phyloP scores from a whole-genome alignment of 2,797 vertebrate species.

The Protosalanx chinensis region DNA sequence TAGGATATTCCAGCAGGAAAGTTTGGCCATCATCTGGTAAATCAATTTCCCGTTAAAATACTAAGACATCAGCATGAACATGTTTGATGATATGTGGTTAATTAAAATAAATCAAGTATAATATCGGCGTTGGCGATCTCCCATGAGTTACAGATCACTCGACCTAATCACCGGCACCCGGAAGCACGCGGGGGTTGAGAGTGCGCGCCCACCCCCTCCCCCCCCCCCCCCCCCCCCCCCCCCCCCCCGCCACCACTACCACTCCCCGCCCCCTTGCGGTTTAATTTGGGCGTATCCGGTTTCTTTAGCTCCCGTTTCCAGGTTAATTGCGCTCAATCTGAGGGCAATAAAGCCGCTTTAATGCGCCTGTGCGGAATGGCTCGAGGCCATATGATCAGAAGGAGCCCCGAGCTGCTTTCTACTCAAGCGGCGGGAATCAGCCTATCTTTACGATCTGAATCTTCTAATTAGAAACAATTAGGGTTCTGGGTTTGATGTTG shows the following conservation, averaged over 20 bases:
- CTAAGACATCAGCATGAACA: too few relatives aligned
- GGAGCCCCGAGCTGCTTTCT: slow-evolving; percentile 13
- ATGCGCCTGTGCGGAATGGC: slow-evolving; percentile 27
- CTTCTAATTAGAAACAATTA: background rate
- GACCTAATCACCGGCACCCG: slow-evolving; percentile 9
- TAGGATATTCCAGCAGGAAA: too few relatives aligned
- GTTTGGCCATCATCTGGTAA: too few relatives aligned
- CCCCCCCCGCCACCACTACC: slow-evolving; percentile 19
- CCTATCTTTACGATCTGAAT: background rate
- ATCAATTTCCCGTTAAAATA: too few relatives aligned
- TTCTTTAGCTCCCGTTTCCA: slow-evolving; percentile 48
- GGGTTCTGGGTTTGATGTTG: background rate
- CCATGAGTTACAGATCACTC: background rate
- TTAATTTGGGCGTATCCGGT: slow-evolving; percentile 34
- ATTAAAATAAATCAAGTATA: background rate
- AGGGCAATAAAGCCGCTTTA: slow-evolving; percentile 30
- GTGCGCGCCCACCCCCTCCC: too few relatives aligned
- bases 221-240: slow-evolving; percentile 18
- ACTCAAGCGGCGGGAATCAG: background rate
- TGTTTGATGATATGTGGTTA: background rate
- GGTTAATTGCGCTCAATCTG: slow-evolving; percentile 51
- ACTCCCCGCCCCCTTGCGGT: slow-evolving; percentile 35
- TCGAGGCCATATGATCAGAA: slow-evolving; percentile 23
- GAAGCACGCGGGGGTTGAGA: background rate
- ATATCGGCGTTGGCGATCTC: background rate